Percentiles rank a stretch among this genome's conserved stretches.
These are phyloP conservation scores for Lepidostoma basale DNA, from an alignment of 1,140 invertebrate genomes.

Conservation along the genomic window DNA sequence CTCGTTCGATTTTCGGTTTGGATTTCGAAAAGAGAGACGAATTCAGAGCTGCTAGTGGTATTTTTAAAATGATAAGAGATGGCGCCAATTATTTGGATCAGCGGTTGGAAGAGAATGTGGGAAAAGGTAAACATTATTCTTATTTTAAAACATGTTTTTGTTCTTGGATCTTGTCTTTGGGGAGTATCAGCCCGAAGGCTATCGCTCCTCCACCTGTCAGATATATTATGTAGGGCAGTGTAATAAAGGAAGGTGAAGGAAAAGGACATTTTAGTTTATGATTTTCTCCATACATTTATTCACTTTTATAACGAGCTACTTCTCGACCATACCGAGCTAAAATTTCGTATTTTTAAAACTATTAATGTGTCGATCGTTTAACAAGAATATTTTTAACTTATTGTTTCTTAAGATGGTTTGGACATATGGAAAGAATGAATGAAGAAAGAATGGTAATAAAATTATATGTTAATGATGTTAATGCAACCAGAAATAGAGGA, in stretches of 20 bases:
- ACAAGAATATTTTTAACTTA: too few relatives aligned
- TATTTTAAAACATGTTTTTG: neutral
- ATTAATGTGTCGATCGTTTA: too few relatives aligned
- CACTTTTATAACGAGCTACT: neutral
- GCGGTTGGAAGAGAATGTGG: neutral
- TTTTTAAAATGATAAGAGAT: neutral
- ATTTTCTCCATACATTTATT: neutral
- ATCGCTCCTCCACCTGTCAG: too few relatives aligned
- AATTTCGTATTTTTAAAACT: too few relatives aligned
- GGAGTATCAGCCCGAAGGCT: too few relatives aligned
- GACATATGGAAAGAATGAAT: too few relatives aligned
- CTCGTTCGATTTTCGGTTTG: neutral
- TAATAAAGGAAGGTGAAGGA: neutral
- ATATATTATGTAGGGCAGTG: neutral
- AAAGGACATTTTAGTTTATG: neutral
- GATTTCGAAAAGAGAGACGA: neutral
- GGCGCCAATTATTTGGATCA: slow-evolving; percentile 7
- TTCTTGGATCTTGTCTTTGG: too few relatives aligned
- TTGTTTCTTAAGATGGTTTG: too few relatives aligned
- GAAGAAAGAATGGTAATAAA: too few relatives aligned
- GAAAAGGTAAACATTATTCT: neutral
- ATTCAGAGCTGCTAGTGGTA: neutral
- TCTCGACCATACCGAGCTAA: too few relatives aligned
- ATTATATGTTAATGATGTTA: too few relatives aligned
- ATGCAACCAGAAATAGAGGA: too few relatives aligned